These are phyloP conservation scores for Atherix ibis DNA, from an alignment of 2,888 invertebrate species.

Conservation along the genomic window DNA sequence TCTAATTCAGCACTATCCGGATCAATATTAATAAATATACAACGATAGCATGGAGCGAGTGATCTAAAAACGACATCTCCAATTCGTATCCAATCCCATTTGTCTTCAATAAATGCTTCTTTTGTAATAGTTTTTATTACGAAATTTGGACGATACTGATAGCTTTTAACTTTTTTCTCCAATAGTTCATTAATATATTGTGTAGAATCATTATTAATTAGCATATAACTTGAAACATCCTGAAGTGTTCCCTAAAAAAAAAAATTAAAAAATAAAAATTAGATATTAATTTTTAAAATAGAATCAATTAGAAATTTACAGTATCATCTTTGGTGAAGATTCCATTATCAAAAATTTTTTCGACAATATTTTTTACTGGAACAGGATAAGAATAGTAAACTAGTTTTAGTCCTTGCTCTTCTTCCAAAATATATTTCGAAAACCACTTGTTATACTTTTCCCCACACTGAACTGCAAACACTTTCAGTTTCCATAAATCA, in stretches of 20 bases:
- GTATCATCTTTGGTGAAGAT: constrained; percentile 12
- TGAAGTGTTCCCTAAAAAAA: constrained; percentile 39
- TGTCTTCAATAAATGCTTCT: constrained; percentile 46
- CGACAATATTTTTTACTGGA: constrained; percentile 23
- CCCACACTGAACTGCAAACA: constrained; percentile 57
- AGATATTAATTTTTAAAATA: background rate
- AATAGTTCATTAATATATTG: constrained; percentile 47
- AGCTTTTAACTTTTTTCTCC: constrained; percentile 34
- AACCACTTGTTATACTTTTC: constrained; percentile 58
- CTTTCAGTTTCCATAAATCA: constrained; percentile 39
- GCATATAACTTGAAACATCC: constrained; percentile 50
- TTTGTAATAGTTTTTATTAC: constrained; percentile 39
- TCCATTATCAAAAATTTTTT: constrained; percentile 19
- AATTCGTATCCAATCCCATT: constrained; percentile 55
- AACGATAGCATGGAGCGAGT: constrained; percentile 35
- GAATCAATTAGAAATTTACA: constrained; percentile 7
- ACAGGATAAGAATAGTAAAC: constrained; percentile 42
- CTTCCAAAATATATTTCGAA: constrained; percentile 33
- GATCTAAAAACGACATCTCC: constrained; percentile 29
- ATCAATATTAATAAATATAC: constrained; percentile 54
- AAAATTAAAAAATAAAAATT: constrained; percentile 2
- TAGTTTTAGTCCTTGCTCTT: constrained; percentile 37
- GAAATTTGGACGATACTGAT: constrained; percentile 55
- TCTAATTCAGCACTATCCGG: constrained; percentile 46
- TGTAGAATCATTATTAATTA: constrained; percentile 51